Base-by-base conservation (phyloP, 2,888 invertebrate species). In the Torymus texanus region DNA sequence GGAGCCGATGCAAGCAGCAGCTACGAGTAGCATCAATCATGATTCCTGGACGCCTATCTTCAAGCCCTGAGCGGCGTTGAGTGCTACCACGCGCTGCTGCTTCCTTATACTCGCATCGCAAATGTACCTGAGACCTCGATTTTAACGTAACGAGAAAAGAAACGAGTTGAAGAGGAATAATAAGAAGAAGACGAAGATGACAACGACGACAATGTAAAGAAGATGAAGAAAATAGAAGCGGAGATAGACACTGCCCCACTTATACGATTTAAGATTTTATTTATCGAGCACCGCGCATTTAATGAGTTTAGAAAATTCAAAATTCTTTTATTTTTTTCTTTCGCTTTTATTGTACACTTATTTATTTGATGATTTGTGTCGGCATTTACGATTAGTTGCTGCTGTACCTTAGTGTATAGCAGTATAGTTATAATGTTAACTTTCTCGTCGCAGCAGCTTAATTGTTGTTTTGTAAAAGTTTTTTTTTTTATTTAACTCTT, bases 1-100 rank as follows among this genome's bases (percentile, higher is more conserved):
- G 2, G 84, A 86, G n/a, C 73, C 81, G 11, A 55, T 67, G 16
- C 21, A 68, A 24, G 18, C 68, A 2, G 76, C 86, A 12, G 76
- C 73, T 2, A 29, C 53, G 24, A 5, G 53, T 16, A 82, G 83
- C 61, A 80, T 79, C 16, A 84, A 86, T 73, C 79, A 84, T 3
- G 86, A 87, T 71, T 87, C 89, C 5, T 90, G 90, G 90, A 89
- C 89, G 80, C 90, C 90, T n/a, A 87, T 90, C 85, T 85, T 89
- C 73, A 84, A 87, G 16, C 81, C 87, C 24, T 89, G 85, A 82
- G 73, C 18, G 58, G 13, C 41, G 41, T 8, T 8, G 8, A 41
- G 8, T 41, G 41, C 41, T 41, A 8, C 41, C 41, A 5, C 41
- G 41, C 41, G 41, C 41, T 41, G 41, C 41, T 41, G 41, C 41